A percentile compares a stretch with the other conserved stretches of the same genome.
Evolutionary conservation across 2,113 vertebrate species (phyloP).

Genomic region (Eonycteris spelaea): DNA sequence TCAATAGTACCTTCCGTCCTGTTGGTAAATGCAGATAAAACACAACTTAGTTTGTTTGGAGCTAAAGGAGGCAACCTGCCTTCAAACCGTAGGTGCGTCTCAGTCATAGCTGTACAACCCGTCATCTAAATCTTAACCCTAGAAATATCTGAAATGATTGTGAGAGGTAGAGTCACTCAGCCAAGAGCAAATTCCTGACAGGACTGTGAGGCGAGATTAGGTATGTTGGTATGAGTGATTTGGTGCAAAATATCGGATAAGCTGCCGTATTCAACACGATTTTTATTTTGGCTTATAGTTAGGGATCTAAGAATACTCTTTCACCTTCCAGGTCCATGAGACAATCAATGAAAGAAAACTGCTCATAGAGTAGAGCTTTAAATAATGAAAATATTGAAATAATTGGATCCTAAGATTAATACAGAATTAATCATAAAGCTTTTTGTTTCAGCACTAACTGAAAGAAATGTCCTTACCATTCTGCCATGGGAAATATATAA

Average conservation of each 20-base stretch:
- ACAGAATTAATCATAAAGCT: not conserved
- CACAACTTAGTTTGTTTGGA: not conserved
- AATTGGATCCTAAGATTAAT: not conserved
- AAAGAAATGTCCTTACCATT: not conserved
- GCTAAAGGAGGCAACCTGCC: not conserved
- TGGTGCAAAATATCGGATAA: not conserved
- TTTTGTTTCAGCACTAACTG: not conserved
- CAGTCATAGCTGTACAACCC: not conserved
- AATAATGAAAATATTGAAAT: not conserved
- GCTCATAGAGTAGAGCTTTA: not conserved
- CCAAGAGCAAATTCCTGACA: not conserved
- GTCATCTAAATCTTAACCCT: not conserved
- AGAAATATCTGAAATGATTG: not conserved
- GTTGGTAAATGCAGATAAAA: not conserved
- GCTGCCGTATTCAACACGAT: not conserved
- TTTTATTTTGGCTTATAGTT: not conserved
- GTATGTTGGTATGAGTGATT: not conserved
- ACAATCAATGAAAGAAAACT: not conserved
- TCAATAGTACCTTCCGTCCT: not conserved
- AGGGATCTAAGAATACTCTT: not conserved
- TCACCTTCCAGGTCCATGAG: not conserved
- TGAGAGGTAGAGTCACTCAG: not conserved
- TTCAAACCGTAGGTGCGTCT: not conserved
- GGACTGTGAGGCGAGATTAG: not conserved
- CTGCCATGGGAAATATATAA: not conserved